phyloP scores from a whole-genome alignment of 1,140 invertebrate species.

The Drosophila nebulosa region DNA sequence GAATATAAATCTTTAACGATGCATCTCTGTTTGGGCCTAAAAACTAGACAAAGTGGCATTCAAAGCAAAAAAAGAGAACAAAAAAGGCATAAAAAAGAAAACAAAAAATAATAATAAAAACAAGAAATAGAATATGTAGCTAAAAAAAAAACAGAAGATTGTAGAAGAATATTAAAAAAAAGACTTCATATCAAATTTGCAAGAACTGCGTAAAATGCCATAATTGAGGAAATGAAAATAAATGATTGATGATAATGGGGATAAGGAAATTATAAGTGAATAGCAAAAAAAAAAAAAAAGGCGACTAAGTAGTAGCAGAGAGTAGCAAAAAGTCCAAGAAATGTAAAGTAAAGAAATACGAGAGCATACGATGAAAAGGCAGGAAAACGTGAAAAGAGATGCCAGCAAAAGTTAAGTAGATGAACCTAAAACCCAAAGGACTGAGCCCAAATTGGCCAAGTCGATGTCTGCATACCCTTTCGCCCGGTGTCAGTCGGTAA shows the following conservation, averaged over 20 bases:
- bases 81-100: background rate
- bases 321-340: no score
- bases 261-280: background rate
- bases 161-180: background rate
- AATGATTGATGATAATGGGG: background rate
- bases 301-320: background rate
- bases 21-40: background rate
- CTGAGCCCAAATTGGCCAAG: no score
- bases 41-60: background rate
- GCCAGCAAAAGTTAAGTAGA: background rate
- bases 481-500: no score
- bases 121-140: background rate
- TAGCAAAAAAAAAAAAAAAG: background rate
- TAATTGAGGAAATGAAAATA: background rate
- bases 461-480: no score
- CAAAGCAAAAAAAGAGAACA: background rate
- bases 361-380: background rate
- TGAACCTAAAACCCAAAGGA: background rate
- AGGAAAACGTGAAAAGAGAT: no score
- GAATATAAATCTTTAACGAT: constrained; percentile 73
- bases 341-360: background rate
- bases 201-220: background rate
- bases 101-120: background rate
- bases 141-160: background rate
- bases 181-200: background rate